These are phyloP conservation scores for Gymnothorax javanicus DNA, from an alignment of 2,797 vertebrate species.

Conservation along the genomic window DNA sequence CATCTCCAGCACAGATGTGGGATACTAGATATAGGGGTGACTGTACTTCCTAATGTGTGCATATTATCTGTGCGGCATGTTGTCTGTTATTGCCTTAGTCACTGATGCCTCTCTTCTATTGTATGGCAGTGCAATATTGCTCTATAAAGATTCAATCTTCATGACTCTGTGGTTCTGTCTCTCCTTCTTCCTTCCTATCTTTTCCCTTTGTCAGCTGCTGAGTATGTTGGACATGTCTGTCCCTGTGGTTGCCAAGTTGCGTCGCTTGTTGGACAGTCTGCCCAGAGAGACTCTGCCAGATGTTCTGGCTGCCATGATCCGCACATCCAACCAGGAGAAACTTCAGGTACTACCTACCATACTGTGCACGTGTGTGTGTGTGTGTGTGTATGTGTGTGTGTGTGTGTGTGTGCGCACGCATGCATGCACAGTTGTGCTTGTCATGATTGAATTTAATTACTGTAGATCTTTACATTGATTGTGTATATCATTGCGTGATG, in stretches of 20 bases:
- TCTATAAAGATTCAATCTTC: background rate
- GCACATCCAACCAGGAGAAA: constrained; percentile 92
- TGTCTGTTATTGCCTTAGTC: background rate
- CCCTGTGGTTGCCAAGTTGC: constrained; percentile 91
- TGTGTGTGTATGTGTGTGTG: no score
- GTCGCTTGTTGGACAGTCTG: constrained; percentile 87
- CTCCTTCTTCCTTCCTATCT: background rate
- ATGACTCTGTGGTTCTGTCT: background rate
- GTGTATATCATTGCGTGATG: background rate
- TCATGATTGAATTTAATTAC: no score
- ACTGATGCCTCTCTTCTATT: background rate
- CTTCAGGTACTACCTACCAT: constrained; percentile 80
- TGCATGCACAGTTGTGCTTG: constrained; percentile 7
- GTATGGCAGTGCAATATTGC: background rate
- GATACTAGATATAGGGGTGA: constrained; percentile 71
- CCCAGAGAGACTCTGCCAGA: constrained; percentile 92
- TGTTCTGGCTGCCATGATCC: constrained; percentile 91
- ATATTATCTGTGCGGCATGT: background rate
- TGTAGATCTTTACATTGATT: background rate
- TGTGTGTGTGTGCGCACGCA: background rate
- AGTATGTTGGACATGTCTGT: constrained; percentile 96
- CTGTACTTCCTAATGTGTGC: background rate
- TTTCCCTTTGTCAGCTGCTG: constrained; percentile 73
- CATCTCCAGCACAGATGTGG: constrained; percentile 45
- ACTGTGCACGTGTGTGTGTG: background rate